phyloP scores from a whole-genome alignment of 2,113 vertebrate genomes.

The Nematolebias whitei region DNA sequence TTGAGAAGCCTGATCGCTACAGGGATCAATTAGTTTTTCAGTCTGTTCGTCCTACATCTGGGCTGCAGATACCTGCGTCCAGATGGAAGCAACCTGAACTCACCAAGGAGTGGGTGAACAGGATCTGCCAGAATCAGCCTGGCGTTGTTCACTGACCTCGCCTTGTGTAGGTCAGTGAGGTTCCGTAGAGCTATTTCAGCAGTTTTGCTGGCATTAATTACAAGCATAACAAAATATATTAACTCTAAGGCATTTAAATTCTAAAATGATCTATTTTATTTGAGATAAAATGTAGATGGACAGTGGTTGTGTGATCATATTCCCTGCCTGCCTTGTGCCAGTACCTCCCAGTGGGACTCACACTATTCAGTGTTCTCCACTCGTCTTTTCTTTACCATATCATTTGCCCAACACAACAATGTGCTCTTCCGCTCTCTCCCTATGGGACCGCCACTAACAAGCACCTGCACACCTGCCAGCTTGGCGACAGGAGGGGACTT shows the following conservation, averaged over 20 bases:
- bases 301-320: background rate
- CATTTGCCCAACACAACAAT: constrained; percentile 21
- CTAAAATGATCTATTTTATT: background rate
- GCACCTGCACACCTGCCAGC: constrained; percentile 45
- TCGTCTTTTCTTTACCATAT: constrained; percentile 28
- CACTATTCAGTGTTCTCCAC: constrained; percentile 23
- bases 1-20: too few relatives aligned
- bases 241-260: background rate
- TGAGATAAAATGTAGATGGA: background rate
- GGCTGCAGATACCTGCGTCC: too few relatives aligned
- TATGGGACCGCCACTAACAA: constrained; percentile 66
- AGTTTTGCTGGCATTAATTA: too few relatives aligned
- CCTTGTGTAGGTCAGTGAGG: too few relatives aligned
- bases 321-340: background rate
- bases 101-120: too few relatives aligned
- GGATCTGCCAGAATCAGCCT: too few relatives aligned
- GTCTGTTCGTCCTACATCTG: too few relatives aligned
- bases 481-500: background rate
- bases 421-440: constrained; percentile 4
- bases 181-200: too few relatives aligned
- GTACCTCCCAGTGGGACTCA: constrained; percentile 39
- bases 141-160: too few relatives aligned
- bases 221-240: too few relatives aligned
- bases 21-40: too few relatives aligned
- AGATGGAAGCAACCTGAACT: too few relatives aligned